Evolutionary conservation across 2,888 invertebrate genomes (phyloP), one percentile per base, ranked within the genome.

Genomic region (Amiota mariae): DNA sequence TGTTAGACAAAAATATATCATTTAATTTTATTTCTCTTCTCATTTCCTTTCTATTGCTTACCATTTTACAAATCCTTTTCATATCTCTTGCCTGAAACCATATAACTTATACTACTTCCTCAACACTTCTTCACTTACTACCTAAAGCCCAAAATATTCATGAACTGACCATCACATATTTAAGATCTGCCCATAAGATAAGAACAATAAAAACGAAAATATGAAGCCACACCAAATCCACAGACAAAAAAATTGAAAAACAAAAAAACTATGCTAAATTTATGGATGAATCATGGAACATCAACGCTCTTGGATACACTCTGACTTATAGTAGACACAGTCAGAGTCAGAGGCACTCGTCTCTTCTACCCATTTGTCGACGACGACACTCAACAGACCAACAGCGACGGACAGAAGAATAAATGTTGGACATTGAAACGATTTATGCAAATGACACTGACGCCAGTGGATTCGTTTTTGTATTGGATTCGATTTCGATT

Each of bases 381-480:
- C 59, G 57, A 1, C 57, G 57, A 10, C 59, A 20, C 20, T 36
- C 18, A 59, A 18, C 57, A 57, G 8, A 57, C 18, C 18, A n/a
- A 59, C 59, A 24, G 18, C 11, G 46, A 15, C 9, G 46, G 15
- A 61, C 61, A 15, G 10, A 24, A 4, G 20, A 20, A 61, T 20
- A 61, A 24, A 63, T 59, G 11, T 24, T 36, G 46, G 63, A 63
- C 46, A 63, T n/a, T 18, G 48, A 24, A 48, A 47, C 66, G 48
- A 66, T 66, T 66, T 66, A 66, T 66, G 66, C 66, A 66, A 66
- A 66, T 48, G 48, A 66, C 48, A 66, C 66, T 48, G 66, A 66
- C 66, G 66, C 36, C 63, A 46, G 24, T 36, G 13, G 11, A 48
- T 15, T 48, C 66, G 49, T n/a, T 59, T 48, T 66, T 18, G 47